A percentile compares a stretch with the other conserved stretches of the same genome.
Conservation (phyloP, 2,888 invertebrate species). For the Amblyteles armatorius region DNA sequence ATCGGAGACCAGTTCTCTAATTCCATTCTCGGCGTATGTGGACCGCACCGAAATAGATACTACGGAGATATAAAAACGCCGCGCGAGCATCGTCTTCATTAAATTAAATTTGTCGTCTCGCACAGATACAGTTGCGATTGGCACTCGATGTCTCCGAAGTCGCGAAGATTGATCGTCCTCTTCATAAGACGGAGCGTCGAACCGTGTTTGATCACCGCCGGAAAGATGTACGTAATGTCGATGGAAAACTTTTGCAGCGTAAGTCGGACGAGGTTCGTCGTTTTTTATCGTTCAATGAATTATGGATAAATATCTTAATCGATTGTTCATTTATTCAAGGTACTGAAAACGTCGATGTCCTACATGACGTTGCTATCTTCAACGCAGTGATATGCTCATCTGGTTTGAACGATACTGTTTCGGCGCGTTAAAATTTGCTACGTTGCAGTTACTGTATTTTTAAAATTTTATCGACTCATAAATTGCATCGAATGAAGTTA, state of each 20-base stretch:
- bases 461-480: too few relatives aligned
- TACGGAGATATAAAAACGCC: not conserved
- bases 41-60: too few relatives aligned
- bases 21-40: slow-evolving; percentile 33
- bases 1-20: slow-evolving; percentile 11
- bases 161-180: not conserved
- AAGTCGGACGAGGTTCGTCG: too few relatives aligned
- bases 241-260: too few relatives aligned
- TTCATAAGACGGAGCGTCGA: slow-evolving; percentile 27
- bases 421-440: too few relatives aligned
- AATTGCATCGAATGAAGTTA: not conserved
- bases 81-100: not conserved
- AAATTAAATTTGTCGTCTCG: too few relatives aligned
- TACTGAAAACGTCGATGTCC: slow-evolving; percentile 20
- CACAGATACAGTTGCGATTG: not conserved
- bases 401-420: not conserved
- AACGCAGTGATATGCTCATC: slow-evolving; percentile 26
- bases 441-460: too few relatives aligned
- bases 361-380: slow-evolving; percentile 19
- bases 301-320: too few relatives aligned
- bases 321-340: slow-evolving; percentile 16
- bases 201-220: slow-evolving; percentile 20
- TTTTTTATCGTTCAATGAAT: too few relatives aligned
- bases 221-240: too few relatives aligned
- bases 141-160: slow-evolving; percentile 14